These are phyloP conservation scores for Orussus abietinus DNA, from an alignment of 1,140 invertebrate species.

Conservation along the genomic window DNA sequence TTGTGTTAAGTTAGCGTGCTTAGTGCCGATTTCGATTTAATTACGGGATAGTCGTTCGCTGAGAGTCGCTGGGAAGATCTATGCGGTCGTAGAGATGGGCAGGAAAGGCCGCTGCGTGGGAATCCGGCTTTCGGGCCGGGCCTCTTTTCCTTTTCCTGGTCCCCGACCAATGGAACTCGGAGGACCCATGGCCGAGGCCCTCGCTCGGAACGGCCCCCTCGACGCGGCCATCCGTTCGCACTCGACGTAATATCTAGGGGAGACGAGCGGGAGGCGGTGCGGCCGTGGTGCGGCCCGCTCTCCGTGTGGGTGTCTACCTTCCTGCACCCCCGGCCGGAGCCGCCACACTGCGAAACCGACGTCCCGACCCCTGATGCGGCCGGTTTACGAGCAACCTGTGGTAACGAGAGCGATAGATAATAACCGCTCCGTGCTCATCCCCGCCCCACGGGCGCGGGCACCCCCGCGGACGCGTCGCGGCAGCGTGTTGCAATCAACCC, in stretches of 20 bases:
- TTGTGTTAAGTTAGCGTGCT: too few species aligned
- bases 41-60: too few species aligned
- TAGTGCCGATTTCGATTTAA: too few species aligned
- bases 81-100: too few species aligned
- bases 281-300: constrained; percentile 20
- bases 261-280: constrained; percentile 24
- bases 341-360: constrained; percentile 25
- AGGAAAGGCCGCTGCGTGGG: too few species aligned
- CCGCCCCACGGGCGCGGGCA: too few species aligned
- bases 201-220: constrained; percentile 37
- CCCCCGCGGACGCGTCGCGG: too few species aligned
- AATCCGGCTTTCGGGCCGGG: too few species aligned
- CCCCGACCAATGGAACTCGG: neutral
- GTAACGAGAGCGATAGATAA: constrained; percentile 57
- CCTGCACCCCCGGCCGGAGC: constrained; percentile 35
- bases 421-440: constrained; percentile 50
- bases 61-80: too few species aligned
- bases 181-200: constrained; percentile 28
- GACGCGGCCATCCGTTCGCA: constrained; percentile 41
- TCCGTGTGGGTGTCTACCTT: constrained; percentile 36
- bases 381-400: constrained; percentile 56
- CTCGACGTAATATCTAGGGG: constrained; percentile 35
- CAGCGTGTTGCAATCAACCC: too few species aligned
- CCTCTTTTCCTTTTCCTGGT: constrained; percentile 2
- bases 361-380: constrained; percentile 41